These are phyloP conservation scores for Cephalopholis sonnerati DNA, from an alignment of 2,113 vertebrate genomes.

Conservation along the genomic window DNA sequence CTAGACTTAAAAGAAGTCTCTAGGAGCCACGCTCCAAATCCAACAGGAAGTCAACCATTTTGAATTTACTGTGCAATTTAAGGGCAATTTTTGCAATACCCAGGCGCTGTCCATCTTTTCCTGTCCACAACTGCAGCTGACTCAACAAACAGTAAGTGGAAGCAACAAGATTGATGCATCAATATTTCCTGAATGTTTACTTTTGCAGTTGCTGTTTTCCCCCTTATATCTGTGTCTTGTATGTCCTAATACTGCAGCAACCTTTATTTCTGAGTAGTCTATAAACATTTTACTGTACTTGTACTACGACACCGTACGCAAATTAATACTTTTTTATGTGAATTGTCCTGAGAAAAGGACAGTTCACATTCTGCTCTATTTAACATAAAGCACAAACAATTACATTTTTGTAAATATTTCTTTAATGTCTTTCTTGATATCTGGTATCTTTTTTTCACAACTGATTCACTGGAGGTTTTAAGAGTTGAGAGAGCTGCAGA, in stretches of 20 bases:
- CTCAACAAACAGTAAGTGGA: no score
- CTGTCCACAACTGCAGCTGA: background rate
- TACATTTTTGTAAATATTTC: conserved; percentile 10
- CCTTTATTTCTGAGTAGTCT: background rate
- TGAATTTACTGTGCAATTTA: background rate
- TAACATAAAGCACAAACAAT: conserved; percentile 29
- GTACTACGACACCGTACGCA: background rate
- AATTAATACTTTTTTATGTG: background rate
- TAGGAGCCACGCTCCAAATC: no score
- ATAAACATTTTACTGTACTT: background rate
- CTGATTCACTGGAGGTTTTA: background rate
- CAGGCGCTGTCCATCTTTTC: background rate
- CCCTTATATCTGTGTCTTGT: conserved; percentile 72
- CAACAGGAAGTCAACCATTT: no score
- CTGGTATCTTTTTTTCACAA: background rate
- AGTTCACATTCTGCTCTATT: background rate
- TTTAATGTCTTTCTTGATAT: conserved; percentile 34
- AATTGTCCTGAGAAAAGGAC: background rate
- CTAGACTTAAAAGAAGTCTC: no score
- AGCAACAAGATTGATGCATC: no score
- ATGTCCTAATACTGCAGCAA: conserved; percentile 68
- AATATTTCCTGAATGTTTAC: background rate
- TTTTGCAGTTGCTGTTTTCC: conserved; percentile 32
- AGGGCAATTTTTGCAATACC: no score
- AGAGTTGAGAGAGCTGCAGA: conserved; percentile 3